Evolutionary conservation across 2,113 vertebrate genomes (phyloP).

Genomic region (Gavia stellata): DNA sequence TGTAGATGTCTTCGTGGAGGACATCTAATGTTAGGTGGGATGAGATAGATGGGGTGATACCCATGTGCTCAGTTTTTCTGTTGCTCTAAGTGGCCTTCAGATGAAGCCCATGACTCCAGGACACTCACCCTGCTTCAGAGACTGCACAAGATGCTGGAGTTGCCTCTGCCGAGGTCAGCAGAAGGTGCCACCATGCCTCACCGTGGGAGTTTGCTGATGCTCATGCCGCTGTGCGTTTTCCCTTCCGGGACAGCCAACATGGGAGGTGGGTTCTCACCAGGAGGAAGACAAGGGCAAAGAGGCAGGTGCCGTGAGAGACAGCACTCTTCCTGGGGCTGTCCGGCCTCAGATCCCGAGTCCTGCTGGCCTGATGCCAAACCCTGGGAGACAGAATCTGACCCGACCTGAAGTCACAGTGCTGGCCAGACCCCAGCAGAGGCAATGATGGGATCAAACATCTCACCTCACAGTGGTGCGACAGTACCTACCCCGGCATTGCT

Average conservation of each 20-base stretch:
- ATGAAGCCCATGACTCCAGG: neutral
- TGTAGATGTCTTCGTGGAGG: neutral
- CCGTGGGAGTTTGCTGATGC: neutral
- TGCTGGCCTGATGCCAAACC: neutral
- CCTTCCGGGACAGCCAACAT: neutral
- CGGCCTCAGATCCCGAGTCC: neutral
- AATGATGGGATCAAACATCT: no score
- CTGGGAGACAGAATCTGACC: neutral
- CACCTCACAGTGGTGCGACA: neutral
- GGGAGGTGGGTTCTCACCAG: neutral
- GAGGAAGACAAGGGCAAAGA: neutral
- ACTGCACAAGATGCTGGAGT: neutral
- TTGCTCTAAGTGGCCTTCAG: neutral
- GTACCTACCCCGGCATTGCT: neutral
- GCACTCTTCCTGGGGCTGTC: accelerated
- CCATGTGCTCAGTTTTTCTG: neutral
- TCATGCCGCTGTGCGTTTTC: accelerated
- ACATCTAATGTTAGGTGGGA: neutral
- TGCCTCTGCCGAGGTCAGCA: neutral
- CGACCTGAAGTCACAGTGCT: neutral
- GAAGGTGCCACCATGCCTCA: neutral
- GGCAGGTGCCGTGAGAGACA: neutral
- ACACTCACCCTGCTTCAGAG: neutral
- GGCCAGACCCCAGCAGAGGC: neutral
- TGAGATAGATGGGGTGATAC: neutral